Base-by-base conservation (phyloP, 2,797 vertebrate genomes). In the Gallinago solitaria region DNA sequence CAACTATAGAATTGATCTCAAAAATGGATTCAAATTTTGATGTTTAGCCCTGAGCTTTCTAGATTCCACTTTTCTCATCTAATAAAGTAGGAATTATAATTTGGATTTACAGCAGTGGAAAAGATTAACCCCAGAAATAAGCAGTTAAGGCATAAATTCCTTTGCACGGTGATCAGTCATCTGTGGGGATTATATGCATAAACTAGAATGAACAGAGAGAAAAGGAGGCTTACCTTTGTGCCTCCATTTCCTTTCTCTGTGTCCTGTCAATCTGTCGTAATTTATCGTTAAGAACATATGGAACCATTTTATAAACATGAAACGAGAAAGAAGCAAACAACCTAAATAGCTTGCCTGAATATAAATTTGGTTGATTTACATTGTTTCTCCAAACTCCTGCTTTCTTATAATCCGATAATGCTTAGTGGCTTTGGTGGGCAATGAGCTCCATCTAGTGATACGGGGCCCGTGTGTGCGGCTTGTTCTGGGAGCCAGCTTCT, bases 361-460 rank as follows among this genome's bases (percentile, higher is more conserved):
- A 53, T 53, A 87, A 83, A 94, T 90, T 33, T 14, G 16, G 16
- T 70, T 70, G 70, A 83, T 93, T 83, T 87, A 30, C 64, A 5
- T 11, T 43, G 47, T 47, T 88, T 90, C 33, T 74, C 37, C 23
- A 80, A 0, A 0, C 23, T 30, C 35, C 57, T 30, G 16, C 39
- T 21, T 71, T 51, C 5, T 60, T 33, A 2, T 1, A 68, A 27
- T 1, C 15, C 39, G 6, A 59, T 20, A 17, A 17, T 2, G 3
- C 54, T n/a, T 56, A 12, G 37, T 19, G 5, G 53, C 73, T 94
- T 70, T 25, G 28, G 57, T 54, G 32, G 89, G 64, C 67, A 47
- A 43, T 24, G 96, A 94, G 96, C 97, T 93, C 97, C 97, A 94
- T 83, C 97, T 97, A 97, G 96, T 84, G 96, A 59, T 71, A 18